A percentile compares a stretch with the other conserved stretches of the same genome.
phyloP scores from a whole-genome alignment of 2,797 vertebrate species.

The Iguana delicatissima region DNA sequence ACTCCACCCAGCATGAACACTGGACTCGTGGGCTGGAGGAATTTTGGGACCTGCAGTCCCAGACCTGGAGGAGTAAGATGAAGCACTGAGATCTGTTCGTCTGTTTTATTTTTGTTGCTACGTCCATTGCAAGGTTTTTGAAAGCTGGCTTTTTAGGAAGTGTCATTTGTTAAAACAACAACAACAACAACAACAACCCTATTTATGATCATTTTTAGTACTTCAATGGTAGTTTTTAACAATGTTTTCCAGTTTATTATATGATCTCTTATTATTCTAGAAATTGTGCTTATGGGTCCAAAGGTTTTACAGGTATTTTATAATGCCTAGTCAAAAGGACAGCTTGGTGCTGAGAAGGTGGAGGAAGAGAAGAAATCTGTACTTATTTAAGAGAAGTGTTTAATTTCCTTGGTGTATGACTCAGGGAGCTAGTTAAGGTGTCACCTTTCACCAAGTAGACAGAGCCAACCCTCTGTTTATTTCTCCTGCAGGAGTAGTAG shows the following conservation, averaged over 20 bases:
- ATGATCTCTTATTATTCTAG: not conserved
- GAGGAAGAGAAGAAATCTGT: constrained; percentile 19
- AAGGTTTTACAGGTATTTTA: not conserved
- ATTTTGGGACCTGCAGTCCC: too few relatives aligned
- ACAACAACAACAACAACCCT: not conserved
- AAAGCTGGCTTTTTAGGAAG: not conserved
- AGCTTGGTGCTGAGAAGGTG: not conserved
- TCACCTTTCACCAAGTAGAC: constrained; percentile 41
- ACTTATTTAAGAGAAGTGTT: constrained; percentile 9
- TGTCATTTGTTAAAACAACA: not conserved
- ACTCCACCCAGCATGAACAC: too few relatives aligned
- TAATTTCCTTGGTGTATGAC: constrained; percentile 50
- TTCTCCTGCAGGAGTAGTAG: constrained; percentile 19
- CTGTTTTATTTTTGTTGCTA: not conserved
- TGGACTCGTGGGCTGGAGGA: too few relatives aligned
- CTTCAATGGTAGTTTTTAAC: not conserved
- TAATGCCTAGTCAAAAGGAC: constrained; percentile 4
- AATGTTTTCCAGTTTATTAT: not conserved
- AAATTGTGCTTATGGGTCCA: not conserved
- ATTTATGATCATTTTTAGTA: not conserved
- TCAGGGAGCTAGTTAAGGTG: constrained; percentile 45
- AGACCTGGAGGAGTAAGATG: not conserved
- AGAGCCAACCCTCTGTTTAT: constrained; percentile 6
- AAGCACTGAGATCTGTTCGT: not conserved
- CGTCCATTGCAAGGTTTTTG: not conserved